A percentile compares a stretch with the other conserved stretches of the same genome.
Conservation (phyloP, 2,113 vertebrate genomes). For the Hepsetus odoe region DNA sequence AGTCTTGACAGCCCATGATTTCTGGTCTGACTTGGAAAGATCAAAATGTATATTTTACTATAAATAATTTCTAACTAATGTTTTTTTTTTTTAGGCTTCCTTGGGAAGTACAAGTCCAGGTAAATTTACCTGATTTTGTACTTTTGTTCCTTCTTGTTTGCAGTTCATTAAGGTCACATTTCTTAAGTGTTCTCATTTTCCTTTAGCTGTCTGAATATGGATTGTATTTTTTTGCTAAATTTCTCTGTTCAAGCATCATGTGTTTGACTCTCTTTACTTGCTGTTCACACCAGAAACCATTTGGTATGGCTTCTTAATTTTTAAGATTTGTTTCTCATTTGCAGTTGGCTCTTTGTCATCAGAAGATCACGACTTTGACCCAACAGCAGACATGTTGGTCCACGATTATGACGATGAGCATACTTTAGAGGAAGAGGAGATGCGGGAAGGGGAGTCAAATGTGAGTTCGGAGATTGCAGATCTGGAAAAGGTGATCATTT, state of each 20-base stretch:
- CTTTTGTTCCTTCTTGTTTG: background rate
- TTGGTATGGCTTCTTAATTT: no score
- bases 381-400: conserved; percentile 87
- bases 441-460: conserved; percentile 84
- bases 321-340: conserved; percentile 36
- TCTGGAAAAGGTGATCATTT: conserved; percentile 80
- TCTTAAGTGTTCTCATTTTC: no score
- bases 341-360: conserved; percentile 88
- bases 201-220: background rate
- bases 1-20: no score
- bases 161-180: no score
- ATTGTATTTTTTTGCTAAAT: no score
- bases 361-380: conserved; percentile 92
- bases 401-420: conserved; percentile 88
- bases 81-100: conserved; percentile 74
- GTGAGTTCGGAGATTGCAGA: conserved; percentile 86
- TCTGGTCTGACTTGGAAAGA: no score
- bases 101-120: conserved; percentile 92
- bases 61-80: background rate
- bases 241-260: no score
- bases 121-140: no score
- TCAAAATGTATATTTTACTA: no score
- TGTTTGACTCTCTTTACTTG: no score
- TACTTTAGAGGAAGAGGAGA: conserved; percentile 88
- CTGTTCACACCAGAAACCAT: no score